Base-by-base conservation (phyloP, 2,888 invertebrate genomes). In the Tholera decimalis region DNA sequence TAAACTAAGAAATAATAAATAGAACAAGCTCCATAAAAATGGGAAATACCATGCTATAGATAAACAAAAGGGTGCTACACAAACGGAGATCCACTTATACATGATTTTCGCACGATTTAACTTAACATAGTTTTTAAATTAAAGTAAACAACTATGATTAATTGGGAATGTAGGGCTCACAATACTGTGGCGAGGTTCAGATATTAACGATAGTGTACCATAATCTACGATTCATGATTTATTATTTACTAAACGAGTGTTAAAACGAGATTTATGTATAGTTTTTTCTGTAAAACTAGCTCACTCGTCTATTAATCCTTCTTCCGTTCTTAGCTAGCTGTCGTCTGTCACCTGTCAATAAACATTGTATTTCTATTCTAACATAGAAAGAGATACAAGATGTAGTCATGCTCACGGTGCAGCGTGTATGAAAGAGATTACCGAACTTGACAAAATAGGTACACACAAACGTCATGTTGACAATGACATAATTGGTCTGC, bases 1-100 rank as follows among this genome's bases (percentile, higher is more conserved):
- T 65, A 88, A 44, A 83, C 89, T 91, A 51, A 94, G 79, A 54
- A 89, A 30, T 51, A 88, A 60, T 73, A 95, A 77, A 81, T 92
- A 93, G 37, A 89, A 20, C 33, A 94, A 60, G 62, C 89, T 87
- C 91, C 91, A 91, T 59, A 90, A 43, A 49, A 86, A 67, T 50
- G 95, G 92, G 66, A 91, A 90, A 84, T 88, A 92, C 91, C 91
- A 94, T 56, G 90, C 75, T 57, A 91, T 60, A 58, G 89, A 83
- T 26, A 93, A 73, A 77, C 85, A 87, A 59, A 94, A 65, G 33
- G 93, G 92, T 35, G 83, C 70, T 72, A 84, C 62, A 73, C 85
- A 72, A 73, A 89, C 79, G 69, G 87, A 49, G 73, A 91, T 78
- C 90, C 91, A 93, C 86, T 85, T 90, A 59, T 83, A 86, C 91